Evolutionary conservation across 2,113 vertebrate species (phyloP), one percentile per base, ranked within the genome.

Genomic region (Hippocampus barbouri): DNA sequence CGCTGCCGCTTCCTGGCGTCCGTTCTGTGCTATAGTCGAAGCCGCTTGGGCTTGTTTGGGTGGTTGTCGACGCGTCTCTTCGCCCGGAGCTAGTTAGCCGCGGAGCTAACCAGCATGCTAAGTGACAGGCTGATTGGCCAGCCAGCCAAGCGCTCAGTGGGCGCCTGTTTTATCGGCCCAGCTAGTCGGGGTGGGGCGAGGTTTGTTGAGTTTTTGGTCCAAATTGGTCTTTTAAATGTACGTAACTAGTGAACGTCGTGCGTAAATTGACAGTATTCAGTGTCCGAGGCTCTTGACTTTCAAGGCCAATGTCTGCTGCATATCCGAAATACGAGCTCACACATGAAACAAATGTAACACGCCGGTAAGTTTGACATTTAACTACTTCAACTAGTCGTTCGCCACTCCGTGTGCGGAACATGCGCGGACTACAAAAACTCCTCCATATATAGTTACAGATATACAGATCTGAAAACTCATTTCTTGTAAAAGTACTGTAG

Each of bases 121-220:
- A 87, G 79, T 85, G 87, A 83, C 87, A 86, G 83, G 25, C 71
- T 43, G 70, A 73, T 83, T 69, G 72, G 76, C 64, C 64, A 47
- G 64, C 23, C 14, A 66, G 8, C 15, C 79, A 61, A 71, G 72
- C 71, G 73, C 74, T 41, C 60, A 79, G 71, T 68, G 66, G 47
- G 79, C 83, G 80, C 82, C 77, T 71, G 84, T 78, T 89, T 87
- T 73, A 8, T 7, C 21, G 30, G 65, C 53, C 66, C 18, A 78
- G 67, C 18, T 25, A 20, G 47, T 69, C 70, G 8, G 41, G 76
- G 12, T 40, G 79, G 82, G 79, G 76, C 47, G 64, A 53, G 54
- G 25, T 53, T 11, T 68, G 62, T 78, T 77, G 78, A 73, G 61
- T 60, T 23, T 53, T 30, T 30, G 61, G 14, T n/a, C 49, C 40